Conservation (phyloP, 2,888 invertebrate species). For the Antitype chi region DNA sequence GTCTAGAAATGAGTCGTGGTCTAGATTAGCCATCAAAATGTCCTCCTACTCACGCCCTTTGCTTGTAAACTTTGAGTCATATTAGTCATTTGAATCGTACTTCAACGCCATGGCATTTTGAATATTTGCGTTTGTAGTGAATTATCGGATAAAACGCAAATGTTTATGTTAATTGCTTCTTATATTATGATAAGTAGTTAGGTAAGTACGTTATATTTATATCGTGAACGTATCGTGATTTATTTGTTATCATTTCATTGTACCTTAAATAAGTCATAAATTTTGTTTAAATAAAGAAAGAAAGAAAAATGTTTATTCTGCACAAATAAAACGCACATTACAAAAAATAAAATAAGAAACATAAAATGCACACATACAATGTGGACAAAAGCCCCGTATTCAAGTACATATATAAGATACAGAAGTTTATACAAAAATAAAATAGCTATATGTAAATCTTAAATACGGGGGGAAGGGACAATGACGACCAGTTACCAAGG, state of each 20-base stretch:
- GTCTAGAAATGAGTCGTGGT: conserved; percentile 42
- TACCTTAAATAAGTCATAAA: not conserved
- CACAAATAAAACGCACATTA: too few relatives aligned
- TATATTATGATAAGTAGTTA: not conserved
- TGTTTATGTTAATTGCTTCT: not conserved
- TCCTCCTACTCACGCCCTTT: conserved; percentile 45
- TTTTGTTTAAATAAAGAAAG: not conserved
- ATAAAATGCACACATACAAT: too few relatives aligned
- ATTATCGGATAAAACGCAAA: not conserved
- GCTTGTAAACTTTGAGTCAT: conserved; percentile 16
- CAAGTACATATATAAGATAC: too few relatives aligned
- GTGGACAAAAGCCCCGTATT: too few relatives aligned
- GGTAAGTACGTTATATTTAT: not conserved
- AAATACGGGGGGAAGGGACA: too few relatives aligned
- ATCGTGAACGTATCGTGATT: not conserved
- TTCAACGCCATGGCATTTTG: not conserved
- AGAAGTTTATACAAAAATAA: too few relatives aligned
- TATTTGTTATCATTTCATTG: not conserved
- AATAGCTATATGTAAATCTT: too few relatives aligned
- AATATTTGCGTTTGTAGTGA: not conserved
- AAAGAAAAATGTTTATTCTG: too few relatives aligned
- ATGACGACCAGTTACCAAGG: too few relatives aligned
- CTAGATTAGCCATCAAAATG: conserved; percentile 46
- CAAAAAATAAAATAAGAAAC: too few relatives aligned
- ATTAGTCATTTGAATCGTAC: conserved; percentile 22